Base-by-base conservation (phyloP, 2,888 invertebrate species). In the Zygaena filipendulae region DNA sequence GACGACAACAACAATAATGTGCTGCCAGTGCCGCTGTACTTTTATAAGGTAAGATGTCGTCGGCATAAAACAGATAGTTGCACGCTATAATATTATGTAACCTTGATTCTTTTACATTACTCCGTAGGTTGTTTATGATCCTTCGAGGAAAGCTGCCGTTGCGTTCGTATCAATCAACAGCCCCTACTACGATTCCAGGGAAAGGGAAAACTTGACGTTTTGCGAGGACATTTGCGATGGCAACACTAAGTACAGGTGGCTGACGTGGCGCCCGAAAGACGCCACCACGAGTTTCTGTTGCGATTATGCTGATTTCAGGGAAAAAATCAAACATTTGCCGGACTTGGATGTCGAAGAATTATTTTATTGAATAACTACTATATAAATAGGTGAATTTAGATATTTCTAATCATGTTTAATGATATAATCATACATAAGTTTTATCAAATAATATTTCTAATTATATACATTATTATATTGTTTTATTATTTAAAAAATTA, bases 251-350 rank as follows among this genome's bases (percentile, higher is more conserved):
- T 66, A 42, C 33, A 38, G 49, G 0, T 79, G 77, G 77, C 30
- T 79, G 10, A 53, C 20, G 29, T 77, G 77, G 77, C 55, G 68
- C 2, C 37, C 57, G 0, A 59, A 54, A 11, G 74, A 75, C 13
- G 70, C 58, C 0, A 67, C 71, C 0, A 56, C 56, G 18, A 75
- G 75, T 33, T 77, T 75, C 30, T 75, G 75, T 25, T 79, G 77
- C 9, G 45, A 45, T 11, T 79, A 72, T 28, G 20, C 57, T 0
- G 49, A 69, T 0, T 71, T 75, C 11, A 23, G 36, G 1, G 16
- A 36, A 0, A 34, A 35, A 20, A 38, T 70, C 2, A 21, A 43
- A 7, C 42, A 47, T 31, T 36, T 71, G 25, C 59, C 61, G 0
- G 29, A 35, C 0, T 35, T 62, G 2, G 31, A 54, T 23, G 58